Percentiles rank a stretch among this genome's conserved stretches.
Evolutionary conservation across 2,797 vertebrate species (phyloP).

Genomic region (Phataginus tricuspis): DNA sequence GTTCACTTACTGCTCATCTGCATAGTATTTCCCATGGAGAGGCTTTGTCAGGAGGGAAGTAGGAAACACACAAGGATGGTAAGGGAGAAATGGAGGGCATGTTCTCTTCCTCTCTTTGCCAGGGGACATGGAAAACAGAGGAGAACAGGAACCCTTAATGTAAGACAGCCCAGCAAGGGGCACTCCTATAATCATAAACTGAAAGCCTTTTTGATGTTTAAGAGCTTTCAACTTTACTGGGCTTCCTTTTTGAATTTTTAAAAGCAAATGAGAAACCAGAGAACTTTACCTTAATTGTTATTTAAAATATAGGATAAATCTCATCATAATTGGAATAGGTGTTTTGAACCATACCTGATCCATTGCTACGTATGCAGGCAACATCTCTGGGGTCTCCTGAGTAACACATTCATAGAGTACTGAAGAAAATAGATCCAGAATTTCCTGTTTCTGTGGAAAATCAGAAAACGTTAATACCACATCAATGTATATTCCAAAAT

Average conservation of each 20-base stretch:
- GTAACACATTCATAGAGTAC: slow-evolving; percentile 98
- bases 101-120: background rate
- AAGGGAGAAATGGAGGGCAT: background rate
- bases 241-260: background rate
- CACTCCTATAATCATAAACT: background rate
- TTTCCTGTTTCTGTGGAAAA: slow-evolving; percentile 90
- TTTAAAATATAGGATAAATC: background rate
- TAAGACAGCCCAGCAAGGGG: background rate
- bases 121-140: background rate
- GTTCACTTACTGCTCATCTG: background rate
- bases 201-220: background rate
- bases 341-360: slow-evolving; percentile 91
- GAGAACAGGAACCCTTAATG: background rate
- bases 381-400: slow-evolving; percentile 98
- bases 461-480: background rate
- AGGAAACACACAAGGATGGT: background rate
- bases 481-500: slow-evolving; percentile 9
- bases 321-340: background rate
- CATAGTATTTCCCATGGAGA: background rate
- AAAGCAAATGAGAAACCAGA: slow-evolving; percentile 23
- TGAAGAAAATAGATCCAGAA: slow-evolving; percentile 94
- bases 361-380: slow-evolving; percentile 96
- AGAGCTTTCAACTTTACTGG: background rate
- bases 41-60: background rate
- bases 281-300: background rate